Evolutionary conservation across 2,888 invertebrate genomes (phyloP).

Genomic region (Pristionchus fissidentatus): DNA sequence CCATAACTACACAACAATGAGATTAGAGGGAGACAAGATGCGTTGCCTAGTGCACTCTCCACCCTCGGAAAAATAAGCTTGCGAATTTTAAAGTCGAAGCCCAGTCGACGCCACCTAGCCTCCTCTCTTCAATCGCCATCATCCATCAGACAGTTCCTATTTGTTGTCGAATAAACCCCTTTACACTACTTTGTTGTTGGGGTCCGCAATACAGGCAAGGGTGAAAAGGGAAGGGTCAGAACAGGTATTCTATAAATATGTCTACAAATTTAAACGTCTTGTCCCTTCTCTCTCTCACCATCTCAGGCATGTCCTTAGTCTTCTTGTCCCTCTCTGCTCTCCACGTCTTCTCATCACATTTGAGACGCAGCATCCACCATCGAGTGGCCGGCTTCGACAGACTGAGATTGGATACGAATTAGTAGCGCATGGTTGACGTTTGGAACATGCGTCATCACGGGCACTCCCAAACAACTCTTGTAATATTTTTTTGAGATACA

Average conservation of each 20-base stretch:
- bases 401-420: constrained; percentile 42
- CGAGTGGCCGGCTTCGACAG: constrained; percentile 51
- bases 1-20: background rate
- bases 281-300: constrained; percentile 51
- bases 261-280: background rate
- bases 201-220: too few relatives aligned
- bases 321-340: constrained; percentile 19
- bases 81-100: too few relatives aligned
- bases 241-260: background rate
- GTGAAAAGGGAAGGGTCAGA: background rate
- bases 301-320: constrained; percentile 46
- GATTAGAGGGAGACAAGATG: too few relatives aligned
- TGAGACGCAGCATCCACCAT: constrained; percentile 51
- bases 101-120: too few relatives aligned
- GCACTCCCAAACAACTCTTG: too few relatives aligned
- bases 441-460: too few relatives aligned
- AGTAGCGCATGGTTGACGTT: background rate
- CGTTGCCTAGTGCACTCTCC: too few relatives aligned
- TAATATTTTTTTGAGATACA: too few relatives aligned
- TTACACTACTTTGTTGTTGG: too few relatives aligned
- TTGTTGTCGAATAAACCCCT: background rate
- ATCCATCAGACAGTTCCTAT: background rate
- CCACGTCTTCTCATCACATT: constrained; percentile 28
- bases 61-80: too few relatives aligned
- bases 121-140: background rate